A percentile compares a stretch with the other conserved stretches of the same genome.
Evolutionary conservation across 2,888 invertebrate genomes (phyloP).

Genomic region (Phyto melanocephala): DNA sequence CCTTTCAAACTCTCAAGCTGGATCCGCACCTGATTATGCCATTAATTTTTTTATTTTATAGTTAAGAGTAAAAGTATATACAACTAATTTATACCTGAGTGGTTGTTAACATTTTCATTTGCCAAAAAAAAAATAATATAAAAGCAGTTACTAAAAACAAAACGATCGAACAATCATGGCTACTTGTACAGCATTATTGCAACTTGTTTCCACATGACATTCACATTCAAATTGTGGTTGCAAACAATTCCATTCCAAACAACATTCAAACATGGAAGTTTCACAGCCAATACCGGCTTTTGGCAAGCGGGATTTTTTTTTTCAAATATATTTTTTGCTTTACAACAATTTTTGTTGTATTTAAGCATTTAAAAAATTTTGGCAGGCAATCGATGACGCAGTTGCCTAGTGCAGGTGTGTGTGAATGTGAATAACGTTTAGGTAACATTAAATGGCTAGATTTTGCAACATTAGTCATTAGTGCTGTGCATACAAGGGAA

Average conservation of each 20-base stretch:
- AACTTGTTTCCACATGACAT: constrained; percentile 64
- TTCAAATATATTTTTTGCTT: not conserved
- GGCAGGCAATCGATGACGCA: constrained; percentile 52
- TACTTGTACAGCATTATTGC: constrained; percentile 12
- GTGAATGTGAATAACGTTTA: not conserved
- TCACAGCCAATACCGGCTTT: constrained; percentile 48
- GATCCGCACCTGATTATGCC: too few relatives aligned
- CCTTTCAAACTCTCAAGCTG: too few relatives aligned
- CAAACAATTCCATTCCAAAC: constrained; percentile 37
- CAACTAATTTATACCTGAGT: too few relatives aligned
- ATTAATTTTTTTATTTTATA: too few relatives aligned
- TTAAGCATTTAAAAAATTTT: constrained; percentile 31
- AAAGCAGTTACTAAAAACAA: constrained; percentile 1
- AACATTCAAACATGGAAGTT: constrained; percentile 33
- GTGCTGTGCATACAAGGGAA: constrained; percentile 11
- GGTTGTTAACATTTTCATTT: constrained; percentile 26
- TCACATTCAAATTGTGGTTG: constrained; percentile 61
- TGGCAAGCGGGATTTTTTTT: constrained; percentile 19
- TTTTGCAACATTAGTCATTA: constrained; percentile 25
- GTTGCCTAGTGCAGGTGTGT: constrained; percentile 8
- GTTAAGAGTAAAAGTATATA: too few relatives aligned
- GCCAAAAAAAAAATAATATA: constrained; percentile 30
- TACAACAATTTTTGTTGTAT: constrained; percentile 1
- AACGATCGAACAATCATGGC: constrained; percentile 14
- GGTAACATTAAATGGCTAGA: constrained; percentile 7